Evolutionary conservation across 2,797 vertebrate species (phyloP), one percentile per base, ranked within the genome.

Genomic region (Etheostoma nigrum): DNA sequence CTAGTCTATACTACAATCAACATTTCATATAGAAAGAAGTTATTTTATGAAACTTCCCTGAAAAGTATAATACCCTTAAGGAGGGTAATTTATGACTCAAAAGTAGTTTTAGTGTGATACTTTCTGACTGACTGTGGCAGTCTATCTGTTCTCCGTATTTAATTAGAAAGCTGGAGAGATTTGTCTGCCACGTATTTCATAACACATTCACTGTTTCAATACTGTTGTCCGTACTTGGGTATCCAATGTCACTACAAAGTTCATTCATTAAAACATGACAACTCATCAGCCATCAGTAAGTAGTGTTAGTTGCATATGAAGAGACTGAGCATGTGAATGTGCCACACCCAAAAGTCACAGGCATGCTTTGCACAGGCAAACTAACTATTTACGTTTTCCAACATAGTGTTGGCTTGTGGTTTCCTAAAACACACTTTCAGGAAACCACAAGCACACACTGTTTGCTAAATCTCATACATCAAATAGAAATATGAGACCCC

Each of bases 181-280:
- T 74, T 49, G 47, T 16, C 55, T 72, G 49, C 47, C 4, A 54
- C 21, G n/a, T n/a, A 59, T 84, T 65, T 63, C 10, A 73, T 71
- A 13, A 33, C 30, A 30, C 11, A 51, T 13, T 73, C 57, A 42
- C 55, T 15, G 27, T 66, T 58, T 74, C 5, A 63, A 1, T 33
- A 6, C 33, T 44, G 1, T 19, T 51, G 27, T 69, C 47, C 67
- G 6, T 27, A 3, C n/a, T 67, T 67, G 44, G 16, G 52, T 76
- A 52, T 74, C 45, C 25, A 60, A 0, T 57, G 14, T 61, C 59
- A 52, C 62, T 55, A 52, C 42, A 62, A 36, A 40, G 25, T 48
- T 76, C 16, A 70, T 71, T 72, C 23, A 69, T 81, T 25, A 70
- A 71, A 54, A 60, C 11, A 21, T 62, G 33, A 70, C 21, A 21